Evolutionary conservation across 2,797 vertebrate genomes (phyloP).

Genomic region (Cyclura pinguis): DNA sequence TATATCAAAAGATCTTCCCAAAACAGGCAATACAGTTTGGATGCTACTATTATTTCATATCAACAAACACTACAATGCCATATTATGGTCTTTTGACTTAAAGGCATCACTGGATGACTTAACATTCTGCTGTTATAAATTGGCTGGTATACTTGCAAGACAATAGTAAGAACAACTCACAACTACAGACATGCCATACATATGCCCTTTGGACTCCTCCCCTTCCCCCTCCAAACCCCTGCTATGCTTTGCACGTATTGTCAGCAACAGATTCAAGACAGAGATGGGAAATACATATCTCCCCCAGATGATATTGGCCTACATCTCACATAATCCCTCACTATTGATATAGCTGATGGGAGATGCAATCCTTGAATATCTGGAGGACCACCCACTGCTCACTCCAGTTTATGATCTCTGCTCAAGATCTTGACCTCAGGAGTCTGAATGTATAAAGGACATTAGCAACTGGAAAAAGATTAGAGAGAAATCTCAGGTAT

Average conservation of each 20-base stretch:
- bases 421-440: too few species aligned
- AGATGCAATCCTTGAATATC: too few species aligned
- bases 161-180: constrained; percentile 3
- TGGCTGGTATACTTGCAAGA: constrained; percentile 14
- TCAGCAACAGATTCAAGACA: not conserved
- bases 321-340: too few species aligned
- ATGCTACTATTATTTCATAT: not conserved
- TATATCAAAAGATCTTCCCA: not conserved
- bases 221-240: too few species aligned
- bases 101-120: constrained; percentile 1
- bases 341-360: too few species aligned
- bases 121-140: not conserved
- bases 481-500: not conserved
- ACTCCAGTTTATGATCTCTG: not conserved
- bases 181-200: constrained; percentile 24
- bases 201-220: not conserved
- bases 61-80: not conserved
- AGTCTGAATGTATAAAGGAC: not conserved
- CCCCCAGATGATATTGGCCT: too few species aligned
- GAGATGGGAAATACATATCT: too few species aligned
- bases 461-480: not conserved
- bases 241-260: too few species aligned
- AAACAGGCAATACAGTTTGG: not conserved
- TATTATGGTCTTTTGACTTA: not conserved
- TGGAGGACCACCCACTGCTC: too few species aligned